Evolutionary conservation across 2,797 vertebrate species (phyloP), one percentile per base, ranked within the genome.

Genomic region (Cynodonichthys magdalenae): DNA sequence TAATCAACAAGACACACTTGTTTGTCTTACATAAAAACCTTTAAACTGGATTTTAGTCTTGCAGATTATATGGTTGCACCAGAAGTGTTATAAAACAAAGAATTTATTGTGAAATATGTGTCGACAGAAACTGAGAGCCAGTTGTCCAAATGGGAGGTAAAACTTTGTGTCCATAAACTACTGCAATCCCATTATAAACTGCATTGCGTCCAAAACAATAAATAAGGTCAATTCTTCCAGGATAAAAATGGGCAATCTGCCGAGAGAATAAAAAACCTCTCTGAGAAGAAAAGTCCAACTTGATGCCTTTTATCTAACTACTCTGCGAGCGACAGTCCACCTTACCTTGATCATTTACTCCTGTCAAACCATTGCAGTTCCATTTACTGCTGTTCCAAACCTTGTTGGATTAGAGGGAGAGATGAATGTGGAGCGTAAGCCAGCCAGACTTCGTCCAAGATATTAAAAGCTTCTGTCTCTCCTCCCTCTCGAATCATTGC

Each of bases 401-500:
- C 57, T 57, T 42, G n/a, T 48, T 64, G 59, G 73, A 82, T 79
- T 63, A 80, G 27, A 72, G 61, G 41, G 28, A 59, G 63, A 66
- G 69, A 74, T 70, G 65, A 76, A 71, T 79, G 74, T 66, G 51
- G 59, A 1, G 11, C 10, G 3, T 59, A 53, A 70, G 47, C 27
- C 55, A 56, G 62, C 34, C 36, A 63, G 48, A 45, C 48, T 66
- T 17, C 27, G 36, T 67, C 57, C 41, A 66, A 70, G 54, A 76
- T 64, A 68, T 68, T 75, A 74, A 64, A 54, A 69, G 79, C 55
- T 61, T 73, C 69, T 66, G 66, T 63, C 70, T 75, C 62, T 61
- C 51, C 52, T 56, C 69, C 11, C 2, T 63, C 58, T 78, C 66
- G 67, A 51, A 65, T 68, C 68, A 55, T 57, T 68, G 63, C 19